phyloP scores from a whole-genome alignment of 2,888 invertebrate genomes.

The Theretra japonica region DNA sequence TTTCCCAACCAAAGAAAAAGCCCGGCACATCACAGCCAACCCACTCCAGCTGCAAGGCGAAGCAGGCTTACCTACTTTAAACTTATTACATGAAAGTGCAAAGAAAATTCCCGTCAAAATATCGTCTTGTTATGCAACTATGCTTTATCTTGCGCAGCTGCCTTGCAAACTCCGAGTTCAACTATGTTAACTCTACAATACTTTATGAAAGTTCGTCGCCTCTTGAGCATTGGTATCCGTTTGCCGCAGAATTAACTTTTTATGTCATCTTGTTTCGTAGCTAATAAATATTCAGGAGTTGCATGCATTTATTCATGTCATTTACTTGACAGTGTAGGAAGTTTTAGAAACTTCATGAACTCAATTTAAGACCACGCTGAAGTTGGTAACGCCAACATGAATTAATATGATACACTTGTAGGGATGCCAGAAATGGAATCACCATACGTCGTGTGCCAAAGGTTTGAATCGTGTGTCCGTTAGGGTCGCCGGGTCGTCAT shows the following conservation, averaged over 20 bases:
- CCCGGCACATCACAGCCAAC: too few relatives aligned
- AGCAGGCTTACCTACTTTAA: not conserved
- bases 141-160: constrained; percentile 9
- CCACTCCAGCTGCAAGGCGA: too few relatives aligned
- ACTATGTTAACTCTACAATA: constrained; percentile 14
- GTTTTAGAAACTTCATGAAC: not conserved
- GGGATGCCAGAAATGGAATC: too few relatives aligned
- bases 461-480: too few relatives aligned
- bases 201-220: constrained; percentile 11
- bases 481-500: too few relatives aligned
- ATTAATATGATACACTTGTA: too few relatives aligned
- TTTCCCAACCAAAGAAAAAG: too few relatives aligned
- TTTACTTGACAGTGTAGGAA: too few relatives aligned
- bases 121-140: not conserved
- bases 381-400: too few relatives aligned
- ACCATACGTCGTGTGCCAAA: too few relatives aligned
- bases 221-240: constrained; percentile 16
- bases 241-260: constrained; percentile 12
- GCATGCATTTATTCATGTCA: not conserved
- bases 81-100: not conserved
- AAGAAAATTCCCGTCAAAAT: not conserved
- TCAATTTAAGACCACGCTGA: not conserved
- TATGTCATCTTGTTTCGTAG: not conserved
- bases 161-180: constrained; percentile 6
- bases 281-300: not conserved